phyloP scores from a whole-genome alignment of 1,140 invertebrate genomes.

The Drosophila albomicans region DNA sequence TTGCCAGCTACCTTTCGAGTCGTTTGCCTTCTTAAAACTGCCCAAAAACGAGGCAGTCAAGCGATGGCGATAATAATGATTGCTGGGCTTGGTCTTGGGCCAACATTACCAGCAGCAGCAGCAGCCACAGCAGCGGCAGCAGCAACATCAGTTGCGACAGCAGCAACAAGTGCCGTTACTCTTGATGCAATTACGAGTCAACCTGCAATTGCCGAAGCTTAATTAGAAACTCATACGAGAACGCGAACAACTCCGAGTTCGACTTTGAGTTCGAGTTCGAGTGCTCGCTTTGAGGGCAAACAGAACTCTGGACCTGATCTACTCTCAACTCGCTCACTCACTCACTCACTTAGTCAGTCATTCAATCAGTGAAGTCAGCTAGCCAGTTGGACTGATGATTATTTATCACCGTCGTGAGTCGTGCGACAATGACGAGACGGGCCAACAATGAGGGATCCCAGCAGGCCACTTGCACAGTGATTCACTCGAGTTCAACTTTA shows the following conservation, averaged over 20 bases:
- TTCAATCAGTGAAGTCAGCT: conserved; percentile 32
- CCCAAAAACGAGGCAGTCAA: conserved; percentile 56
- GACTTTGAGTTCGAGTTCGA: neutral
- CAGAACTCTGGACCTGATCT: conserved; percentile 24
- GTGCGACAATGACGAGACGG: conserved; percentile 79
- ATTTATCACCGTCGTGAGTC: conserved; percentile 83
- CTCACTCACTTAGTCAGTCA: conserved; percentile 9
- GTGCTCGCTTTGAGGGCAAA: conserved; percentile 16
- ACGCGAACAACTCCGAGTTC: neutral
- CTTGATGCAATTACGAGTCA: conserved; percentile 77
- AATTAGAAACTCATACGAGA: conserved; percentile 66
- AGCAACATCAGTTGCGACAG: conserved; percentile 22
- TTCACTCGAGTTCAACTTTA: neutral
- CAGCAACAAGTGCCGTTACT: conserved; percentile 71
- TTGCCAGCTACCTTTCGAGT: neutral
- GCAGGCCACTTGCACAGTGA: conserved; percentile 20
- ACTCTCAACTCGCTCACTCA: neutral
- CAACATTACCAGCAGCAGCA: conserved; percentile 7
- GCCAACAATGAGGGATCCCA: conserved; percentile 41
- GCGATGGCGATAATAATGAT: conserved; percentile 73
- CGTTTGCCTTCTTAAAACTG: conserved; percentile 22
- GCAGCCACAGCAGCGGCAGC: neutral
- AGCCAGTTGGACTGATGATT: conserved; percentile 65
- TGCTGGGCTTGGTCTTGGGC: conserved; percentile 25
- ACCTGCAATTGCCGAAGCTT: conserved; percentile 71